These are phyloP conservation scores for Marmota flaviventris DNA, from an alignment of 2,113 vertebrate species.

Conservation along the genomic window DNA sequence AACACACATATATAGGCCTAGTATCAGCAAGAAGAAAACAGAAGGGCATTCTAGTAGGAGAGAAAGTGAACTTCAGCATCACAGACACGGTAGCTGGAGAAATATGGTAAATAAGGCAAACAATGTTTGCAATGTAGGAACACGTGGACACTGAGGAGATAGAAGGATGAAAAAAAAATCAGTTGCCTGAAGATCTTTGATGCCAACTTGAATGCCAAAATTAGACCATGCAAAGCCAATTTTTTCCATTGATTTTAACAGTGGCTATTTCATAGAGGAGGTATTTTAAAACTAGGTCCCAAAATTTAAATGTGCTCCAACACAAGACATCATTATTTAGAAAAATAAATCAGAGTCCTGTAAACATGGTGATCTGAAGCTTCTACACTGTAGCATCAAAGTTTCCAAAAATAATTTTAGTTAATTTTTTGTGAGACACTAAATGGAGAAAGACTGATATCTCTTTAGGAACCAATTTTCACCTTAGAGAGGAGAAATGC, in stretches of 20 bases:
- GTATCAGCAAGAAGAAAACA: not conserved
- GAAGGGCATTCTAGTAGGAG: not conserved
- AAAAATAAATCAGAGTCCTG: not conserved
- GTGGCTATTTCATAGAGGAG: not conserved
- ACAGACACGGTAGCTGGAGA: not conserved
- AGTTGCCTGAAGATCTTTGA: not conserved
- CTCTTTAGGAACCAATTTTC: conserved; percentile 15
- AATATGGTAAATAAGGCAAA: not conserved
- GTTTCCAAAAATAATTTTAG: not conserved
- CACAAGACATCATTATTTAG: not conserved
- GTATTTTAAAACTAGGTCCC: not conserved
- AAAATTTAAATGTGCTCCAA: conserved; percentile 24
- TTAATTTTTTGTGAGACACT: not conserved
- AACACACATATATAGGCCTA: not conserved
- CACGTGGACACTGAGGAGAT: not conserved
- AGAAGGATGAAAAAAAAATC: not conserved
- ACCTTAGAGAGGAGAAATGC: conserved; percentile 48
- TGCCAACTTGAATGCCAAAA: not conserved
- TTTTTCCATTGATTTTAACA: not conserved
- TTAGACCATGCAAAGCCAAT: not conserved
- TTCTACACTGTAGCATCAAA: not conserved
- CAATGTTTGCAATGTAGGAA: not conserved
- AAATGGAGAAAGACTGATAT: conserved; percentile 18
- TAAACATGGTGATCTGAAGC: not conserved
- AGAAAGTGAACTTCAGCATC: not conserved